A percentile compares a stretch with the other conserved stretches of the same genome.
These are phyloP conservation scores for Silurus glanis DNA, from an alignment of 2,113 vertebrate genomes.

Conservation along the genomic window DNA sequence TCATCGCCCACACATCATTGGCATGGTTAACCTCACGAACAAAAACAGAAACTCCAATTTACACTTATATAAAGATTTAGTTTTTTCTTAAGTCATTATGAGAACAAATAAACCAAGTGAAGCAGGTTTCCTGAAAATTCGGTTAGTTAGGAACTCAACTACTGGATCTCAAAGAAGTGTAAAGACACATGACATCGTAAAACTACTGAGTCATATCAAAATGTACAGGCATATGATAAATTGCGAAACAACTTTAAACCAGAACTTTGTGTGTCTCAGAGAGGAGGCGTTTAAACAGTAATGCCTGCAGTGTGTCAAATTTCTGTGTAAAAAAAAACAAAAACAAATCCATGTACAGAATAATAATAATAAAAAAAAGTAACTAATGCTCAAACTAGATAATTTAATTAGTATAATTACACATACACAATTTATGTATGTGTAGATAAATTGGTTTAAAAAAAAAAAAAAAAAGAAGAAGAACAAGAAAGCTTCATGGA, in stretches of 20 bases:
- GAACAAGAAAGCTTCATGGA: background rate
- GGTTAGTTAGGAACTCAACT: background rate
- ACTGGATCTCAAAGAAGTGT: background rate
- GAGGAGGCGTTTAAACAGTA: background rate
- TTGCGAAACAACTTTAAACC: background rate
- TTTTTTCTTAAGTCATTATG: background rate
- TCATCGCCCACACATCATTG: conserved; percentile 80
- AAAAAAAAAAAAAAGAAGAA: background rate
- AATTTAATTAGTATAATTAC: background rate
- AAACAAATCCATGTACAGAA: background rate
- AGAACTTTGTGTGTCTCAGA: background rate
- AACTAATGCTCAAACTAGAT: background rate
- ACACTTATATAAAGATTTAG: background rate
- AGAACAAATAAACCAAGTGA: background rate
- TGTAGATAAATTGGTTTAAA: background rate
- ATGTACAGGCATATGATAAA: background rate
- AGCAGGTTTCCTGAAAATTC: background rate
- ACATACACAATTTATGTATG: background rate
- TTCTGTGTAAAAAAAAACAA: background rate
- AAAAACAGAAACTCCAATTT: background rate
- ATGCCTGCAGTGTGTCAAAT: background rate
- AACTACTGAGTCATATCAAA: background rate
- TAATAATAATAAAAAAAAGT: background rate
- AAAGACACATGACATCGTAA: background rate
- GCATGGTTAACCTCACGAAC: conserved; percentile 76